Percentiles rank a stretch among this genome's conserved stretches.
Conservation (phyloP, 2,888 invertebrate species). For the Pseudococcus longispinus region DNA sequence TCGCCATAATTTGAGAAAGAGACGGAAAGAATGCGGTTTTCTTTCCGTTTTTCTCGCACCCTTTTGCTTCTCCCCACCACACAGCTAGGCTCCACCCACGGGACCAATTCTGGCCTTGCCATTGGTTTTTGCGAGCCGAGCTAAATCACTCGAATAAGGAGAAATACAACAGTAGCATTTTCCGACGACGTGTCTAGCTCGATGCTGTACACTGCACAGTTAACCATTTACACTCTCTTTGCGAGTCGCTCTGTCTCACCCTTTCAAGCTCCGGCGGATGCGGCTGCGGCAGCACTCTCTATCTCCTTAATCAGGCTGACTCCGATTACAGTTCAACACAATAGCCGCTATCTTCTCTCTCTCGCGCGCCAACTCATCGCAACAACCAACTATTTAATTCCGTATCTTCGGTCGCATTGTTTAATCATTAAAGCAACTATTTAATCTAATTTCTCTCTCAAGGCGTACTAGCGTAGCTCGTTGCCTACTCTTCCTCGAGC, state of each 20-base stretch:
- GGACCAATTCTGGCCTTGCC: neutral
- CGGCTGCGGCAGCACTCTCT: neutral
- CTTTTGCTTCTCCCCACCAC: neutral
- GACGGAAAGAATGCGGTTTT: slow-evolving; percentile 44
- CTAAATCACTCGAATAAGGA: neutral
- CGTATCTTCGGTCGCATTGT: slow-evolving; percentile 26
- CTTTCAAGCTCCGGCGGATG: neutral
- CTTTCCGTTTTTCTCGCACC: slow-evolving; percentile 35
- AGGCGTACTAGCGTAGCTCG: neutral
- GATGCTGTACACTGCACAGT: neutral
- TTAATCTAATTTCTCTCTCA: slow-evolving; percentile 6
- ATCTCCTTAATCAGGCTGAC: slow-evolving; percentile 14
- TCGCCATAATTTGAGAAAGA: slow-evolving; percentile 40
- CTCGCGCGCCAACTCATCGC: neutral
- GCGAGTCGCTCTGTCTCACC: neutral
- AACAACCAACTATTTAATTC: slow-evolving; percentile 23
- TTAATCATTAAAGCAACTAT: slow-evolving; percentile 22
- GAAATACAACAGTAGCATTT: neutral
- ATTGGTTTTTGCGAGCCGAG: neutral
- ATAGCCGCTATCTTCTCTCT: neutral
- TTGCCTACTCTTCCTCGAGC: neutral
- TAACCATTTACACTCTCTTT: neutral
- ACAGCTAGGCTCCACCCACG: neutral
- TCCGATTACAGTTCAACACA: slow-evolving; percentile 12
- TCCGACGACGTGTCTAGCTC: neutral